phyloP scores from a whole-genome alignment of 1,140 invertebrate species.

The Drosophila littoralis region DNA sequence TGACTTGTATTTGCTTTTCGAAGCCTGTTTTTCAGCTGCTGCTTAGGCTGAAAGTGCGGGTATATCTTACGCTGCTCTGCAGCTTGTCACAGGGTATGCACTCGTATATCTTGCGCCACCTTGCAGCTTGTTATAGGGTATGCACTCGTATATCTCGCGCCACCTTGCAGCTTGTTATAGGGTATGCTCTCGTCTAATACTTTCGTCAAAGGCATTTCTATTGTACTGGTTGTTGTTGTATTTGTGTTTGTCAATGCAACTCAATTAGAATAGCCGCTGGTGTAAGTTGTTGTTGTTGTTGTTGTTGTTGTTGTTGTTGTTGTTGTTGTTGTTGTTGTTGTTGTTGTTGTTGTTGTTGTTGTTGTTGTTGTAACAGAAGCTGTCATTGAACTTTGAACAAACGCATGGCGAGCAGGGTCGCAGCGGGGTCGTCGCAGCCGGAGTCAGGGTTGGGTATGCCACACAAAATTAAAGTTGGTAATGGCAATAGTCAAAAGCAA shows the following conservation, averaged over 20 bases:
- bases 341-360: constrained; percentile 20
- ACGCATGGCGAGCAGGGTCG: constrained; percentile 7
- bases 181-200: background rate
- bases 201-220: background rate
- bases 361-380: constrained; percentile 42
- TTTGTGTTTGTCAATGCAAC: constrained; percentile 46
- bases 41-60: too few relatives aligned
- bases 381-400: constrained; percentile 74
- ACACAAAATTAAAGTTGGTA: constrained; percentile 45
- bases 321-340: constrained; percentile 26
- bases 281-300: constrained; percentile 19
- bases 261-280: constrained; percentile 60
- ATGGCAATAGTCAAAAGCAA: constrained; percentile 47
- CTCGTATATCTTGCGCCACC: background rate
- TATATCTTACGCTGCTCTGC: too few relatives aligned
- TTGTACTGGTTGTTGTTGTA: constrained; percentile 13
- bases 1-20: too few relatives aligned
- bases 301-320: constrained; percentile 33
- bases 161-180: background rate
- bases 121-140: too few relatives aligned
- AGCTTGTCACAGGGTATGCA: background rate
- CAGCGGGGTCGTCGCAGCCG: background rate
- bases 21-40: too few relatives aligned
- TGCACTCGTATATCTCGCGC: too few relatives aligned
- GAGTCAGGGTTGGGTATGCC: constrained; percentile 2